A percentile compares a stretch with the other conserved stretches of the same genome.
Evolutionary conservation across 2,113 vertebrate species (phyloP).

Genomic region (Mobula birostris): DNA sequence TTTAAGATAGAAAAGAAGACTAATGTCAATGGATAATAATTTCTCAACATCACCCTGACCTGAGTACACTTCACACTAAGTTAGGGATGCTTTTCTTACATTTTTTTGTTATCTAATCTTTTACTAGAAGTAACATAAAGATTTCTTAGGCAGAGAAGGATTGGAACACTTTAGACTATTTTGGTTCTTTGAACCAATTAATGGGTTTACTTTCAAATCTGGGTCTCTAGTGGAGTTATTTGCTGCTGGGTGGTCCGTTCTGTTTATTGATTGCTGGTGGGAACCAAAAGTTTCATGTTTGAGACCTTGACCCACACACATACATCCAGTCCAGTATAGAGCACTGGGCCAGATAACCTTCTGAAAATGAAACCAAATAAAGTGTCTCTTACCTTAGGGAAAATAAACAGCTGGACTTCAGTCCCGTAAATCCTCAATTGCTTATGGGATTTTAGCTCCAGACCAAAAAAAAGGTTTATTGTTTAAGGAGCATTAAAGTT

Average conservation of each 20-base stretch:
- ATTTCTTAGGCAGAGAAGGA: background rate
- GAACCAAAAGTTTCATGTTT: background rate
- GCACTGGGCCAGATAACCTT: background rate
- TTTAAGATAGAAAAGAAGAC: background rate
- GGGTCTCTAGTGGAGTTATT: background rate
- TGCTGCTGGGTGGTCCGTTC: background rate
- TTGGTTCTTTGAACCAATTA: background rate
- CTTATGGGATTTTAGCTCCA: background rate
- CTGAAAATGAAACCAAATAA: constrained; percentile 16
- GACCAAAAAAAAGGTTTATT: background rate
- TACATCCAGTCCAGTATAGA: background rate
- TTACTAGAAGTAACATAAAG: no score
- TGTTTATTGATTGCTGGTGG: constrained; percentile 3
- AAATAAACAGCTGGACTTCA: background rate
- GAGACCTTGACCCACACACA: background rate
- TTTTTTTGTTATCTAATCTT: background rate
- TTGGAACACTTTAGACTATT: background rate
- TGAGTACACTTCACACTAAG: background rate
- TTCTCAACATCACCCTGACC: background rate
- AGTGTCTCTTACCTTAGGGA: background rate
- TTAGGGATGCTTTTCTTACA: background rate
- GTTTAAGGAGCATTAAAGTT: background rate
- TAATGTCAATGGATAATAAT: background rate
- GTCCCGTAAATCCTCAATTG: background rate
- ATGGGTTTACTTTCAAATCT: background rate